phyloP scores from a whole-genome alignment of 2,113 vertebrate species.

The Tupaia chinensis region DNA sequence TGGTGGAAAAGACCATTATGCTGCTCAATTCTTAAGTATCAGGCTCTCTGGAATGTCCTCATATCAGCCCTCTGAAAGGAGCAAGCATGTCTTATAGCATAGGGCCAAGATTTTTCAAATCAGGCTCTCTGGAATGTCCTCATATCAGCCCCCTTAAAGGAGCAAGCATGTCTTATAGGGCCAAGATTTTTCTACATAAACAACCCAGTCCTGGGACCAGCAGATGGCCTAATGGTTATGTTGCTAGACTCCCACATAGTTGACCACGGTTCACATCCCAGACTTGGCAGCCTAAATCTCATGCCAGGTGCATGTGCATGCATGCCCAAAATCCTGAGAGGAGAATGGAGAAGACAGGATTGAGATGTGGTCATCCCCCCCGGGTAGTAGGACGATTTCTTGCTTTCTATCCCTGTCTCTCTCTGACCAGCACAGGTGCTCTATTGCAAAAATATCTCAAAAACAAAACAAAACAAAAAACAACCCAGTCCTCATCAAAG shows the following conservation, averaged over 20 bases:
- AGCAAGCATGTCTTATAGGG: background rate
- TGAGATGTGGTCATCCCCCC: too few relatives aligned
- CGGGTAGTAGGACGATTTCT: too few relatives aligned
- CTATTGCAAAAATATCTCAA: too few relatives aligned
- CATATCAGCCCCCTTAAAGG: background rate
- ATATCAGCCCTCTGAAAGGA: background rate
- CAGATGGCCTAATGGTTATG: too few relatives aligned
- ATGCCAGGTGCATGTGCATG: too few relatives aligned
- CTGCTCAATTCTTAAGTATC: slow-evolving; percentile 49
- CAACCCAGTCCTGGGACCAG: background rate
- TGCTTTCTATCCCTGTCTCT: too few relatives aligned
- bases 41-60: background rate
- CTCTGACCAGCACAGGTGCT: too few relatives aligned
- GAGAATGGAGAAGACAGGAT: too few relatives aligned
- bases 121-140: background rate
- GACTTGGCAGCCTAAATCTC: too few relatives aligned
- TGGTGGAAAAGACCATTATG: background rate
- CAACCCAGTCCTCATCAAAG: background rate
- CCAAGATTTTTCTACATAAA: background rate
- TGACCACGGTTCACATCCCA: too few relatives aligned
- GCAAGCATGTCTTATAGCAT: background rate
- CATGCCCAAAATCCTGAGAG: too few relatives aligned
- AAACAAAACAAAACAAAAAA: background rate
- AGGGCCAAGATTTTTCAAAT: background rate
- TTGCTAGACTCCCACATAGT: too few relatives aligned